Base-by-base conservation (phyloP, 92 coral and sea anemone species). In the Epizoanthus rinbou region DNA sequence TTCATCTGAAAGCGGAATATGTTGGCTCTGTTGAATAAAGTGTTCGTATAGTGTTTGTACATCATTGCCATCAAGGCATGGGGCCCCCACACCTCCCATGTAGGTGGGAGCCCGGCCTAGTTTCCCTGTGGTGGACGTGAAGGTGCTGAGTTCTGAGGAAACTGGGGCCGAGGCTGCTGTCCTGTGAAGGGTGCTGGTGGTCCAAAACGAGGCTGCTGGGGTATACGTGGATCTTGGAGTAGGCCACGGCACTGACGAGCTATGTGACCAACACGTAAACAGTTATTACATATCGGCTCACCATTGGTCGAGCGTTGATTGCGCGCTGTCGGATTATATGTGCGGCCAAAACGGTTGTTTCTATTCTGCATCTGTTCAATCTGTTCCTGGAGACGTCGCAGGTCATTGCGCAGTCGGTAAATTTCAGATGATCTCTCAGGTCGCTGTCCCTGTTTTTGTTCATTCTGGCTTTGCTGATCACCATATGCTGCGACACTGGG, bases 21-120 rank as follows among this genome's bases (percentile, higher is more conserved):
- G 31, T 2, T 28, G 31, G 31, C 2, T 28, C 2, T 2, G 31
- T 28, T 28, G 31, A 28, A 28, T 28, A 28, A 0, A 28, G 31
- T 28, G 31, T 28, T 2, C 31, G 31, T 28, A 2, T 28, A 2
- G 31, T 43, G 8, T 9, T 43, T 43, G 50, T 43, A 1, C 50
- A 43, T 43, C n/a, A 17, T 17, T 9, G 21, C n/a, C 23, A 60
- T 60, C 65, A 60, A 60, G 0, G 65, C 21, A 60, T 19, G 65
- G 56, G 53, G 74, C 74, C 10, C 53, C 45, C 50, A 69, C 74
- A 31, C 74, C 52, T 69, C 50, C 50, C 74, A 9, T 69, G 45
- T 10, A 69, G 37, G 74, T 35, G 74, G 45, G 74, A 69, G 74
- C 74, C 74, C 74, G 6, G 50, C n/a, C 9, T 69, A 35, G 74